Conservation (phyloP, 1,140 invertebrate genomes). For the Heliconius hewitsoni region DNA sequence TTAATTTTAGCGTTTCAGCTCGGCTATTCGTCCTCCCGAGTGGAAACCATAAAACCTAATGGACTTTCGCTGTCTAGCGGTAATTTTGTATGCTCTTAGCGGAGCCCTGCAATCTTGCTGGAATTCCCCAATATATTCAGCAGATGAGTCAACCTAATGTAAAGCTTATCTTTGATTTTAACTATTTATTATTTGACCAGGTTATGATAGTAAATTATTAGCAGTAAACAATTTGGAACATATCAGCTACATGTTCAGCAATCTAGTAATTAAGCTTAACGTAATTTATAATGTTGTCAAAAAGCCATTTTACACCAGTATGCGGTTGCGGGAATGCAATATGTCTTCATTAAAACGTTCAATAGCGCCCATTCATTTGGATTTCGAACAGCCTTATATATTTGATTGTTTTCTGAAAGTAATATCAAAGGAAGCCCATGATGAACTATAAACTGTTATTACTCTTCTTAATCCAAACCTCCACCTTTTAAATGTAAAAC, state of each 20-base stretch:
- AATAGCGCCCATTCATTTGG: conserved; percentile 30
- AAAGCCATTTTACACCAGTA: conserved; percentile 20
- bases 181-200: conserved; percentile 13
- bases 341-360: conserved; percentile 30
- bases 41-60: conserved; percentile 76
- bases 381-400: conserved; percentile 8
- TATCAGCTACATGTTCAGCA: not conserved
- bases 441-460: not conserved
- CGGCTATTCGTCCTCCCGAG: conserved; percentile 61
- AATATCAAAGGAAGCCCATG: not conserved
- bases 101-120: conserved; percentile 59
- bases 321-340: conserved; percentile 9
- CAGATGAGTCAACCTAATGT: conserved; percentile 37
- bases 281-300: conserved; percentile 23
- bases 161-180: conserved; percentile 29
- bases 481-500: not conserved
- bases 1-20: conserved; percentile 71
- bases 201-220: not conserved
- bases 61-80: conserved; percentile 75
- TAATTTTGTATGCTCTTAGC: conserved; percentile 67
- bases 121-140: conserved; percentile 53
- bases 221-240: not conserved
- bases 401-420: conserved; percentile 7
- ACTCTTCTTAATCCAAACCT: not conserved
- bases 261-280: not conserved